Conservation (phyloP, 2,113 vertebrate genomes). For the Hippopotamus amphibius region DNA sequence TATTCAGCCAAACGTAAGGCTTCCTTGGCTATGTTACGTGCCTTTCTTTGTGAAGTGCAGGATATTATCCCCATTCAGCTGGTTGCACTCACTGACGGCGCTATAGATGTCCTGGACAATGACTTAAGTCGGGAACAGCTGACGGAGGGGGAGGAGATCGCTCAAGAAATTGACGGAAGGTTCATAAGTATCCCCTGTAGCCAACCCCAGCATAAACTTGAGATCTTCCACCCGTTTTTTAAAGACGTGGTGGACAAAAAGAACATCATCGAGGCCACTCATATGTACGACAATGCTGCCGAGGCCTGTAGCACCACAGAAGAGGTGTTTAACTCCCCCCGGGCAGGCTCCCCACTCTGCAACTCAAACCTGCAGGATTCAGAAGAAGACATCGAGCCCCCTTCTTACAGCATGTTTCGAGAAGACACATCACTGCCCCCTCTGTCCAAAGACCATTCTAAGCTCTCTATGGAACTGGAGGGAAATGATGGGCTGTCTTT, state of each 20-base stretch:
- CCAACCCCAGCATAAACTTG: conserved; percentile 92
- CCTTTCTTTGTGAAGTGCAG: conserved; percentile 97
- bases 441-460: conserved; percentile 90
- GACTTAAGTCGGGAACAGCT: conserved; percentile 93
- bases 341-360: conserved; percentile 94
- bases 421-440: conserved; percentile 89
- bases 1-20: conserved; percentile 95
- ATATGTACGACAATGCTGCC: conserved; percentile 96
- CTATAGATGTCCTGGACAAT: conserved; percentile 90
- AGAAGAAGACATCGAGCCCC: conserved; percentile 93
- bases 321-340: conserved; percentile 93
- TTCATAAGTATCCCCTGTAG: conserved; percentile 91
- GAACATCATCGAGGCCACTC: conserved; percentile 94
- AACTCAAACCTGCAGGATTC: conserved; percentile 94
- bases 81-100: conserved; percentile 92
- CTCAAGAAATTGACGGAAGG: conserved; percentile 94
- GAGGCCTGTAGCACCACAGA: conserved; percentile 94
- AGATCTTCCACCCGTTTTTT: conserved; percentile 94
- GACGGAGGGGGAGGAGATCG: conserved; percentile 95
- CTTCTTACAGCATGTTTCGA: conserved; percentile 87
- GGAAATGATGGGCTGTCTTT: conserved; percentile 91
- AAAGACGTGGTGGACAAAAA: conserved; percentile 96
- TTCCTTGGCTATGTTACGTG: conserved; percentile 95
- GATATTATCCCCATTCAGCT: conserved; percentile 97
- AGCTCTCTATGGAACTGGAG: conserved; percentile 92